A percentile compares a stretch with the other conserved stretches of the same genome.
Conservation (phyloP, 2,888 invertebrate species). For the Stenotaenia linearis region DNA sequence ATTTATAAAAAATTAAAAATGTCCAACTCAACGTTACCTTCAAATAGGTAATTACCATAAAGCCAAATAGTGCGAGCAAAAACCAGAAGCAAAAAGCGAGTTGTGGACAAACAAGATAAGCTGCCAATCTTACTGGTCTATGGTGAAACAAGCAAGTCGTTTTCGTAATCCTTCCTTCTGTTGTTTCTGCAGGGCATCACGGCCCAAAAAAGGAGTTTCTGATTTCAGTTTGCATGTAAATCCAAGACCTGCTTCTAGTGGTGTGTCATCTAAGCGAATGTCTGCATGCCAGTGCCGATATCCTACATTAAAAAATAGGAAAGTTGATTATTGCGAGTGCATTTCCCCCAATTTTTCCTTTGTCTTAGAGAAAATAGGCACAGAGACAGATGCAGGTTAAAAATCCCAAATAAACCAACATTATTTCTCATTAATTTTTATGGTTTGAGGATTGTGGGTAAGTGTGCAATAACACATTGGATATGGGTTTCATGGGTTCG, state of each 20-base stretch:
- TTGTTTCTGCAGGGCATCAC: slow-evolving; percentile 61
- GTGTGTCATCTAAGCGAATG: slow-evolving; percentile 74
- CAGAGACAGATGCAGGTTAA: no score
- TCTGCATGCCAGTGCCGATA: slow-evolving; percentile 83
- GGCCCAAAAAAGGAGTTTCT: slow-evolving; percentile 70
- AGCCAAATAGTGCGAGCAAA: neutral
- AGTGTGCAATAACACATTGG: no score
- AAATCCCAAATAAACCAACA: no score
- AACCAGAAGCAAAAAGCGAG: neutral
- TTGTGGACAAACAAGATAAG: neutral
- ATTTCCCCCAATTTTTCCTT: no score
- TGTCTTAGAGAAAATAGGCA: no score
- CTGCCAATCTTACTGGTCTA: slow-evolving; percentile 43
- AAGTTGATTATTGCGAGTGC: no score
- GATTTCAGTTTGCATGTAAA: slow-evolving; percentile 66
- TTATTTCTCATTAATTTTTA: no score
- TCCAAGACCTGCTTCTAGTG: slow-evolving; percentile 73
- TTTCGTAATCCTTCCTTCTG: slow-evolving; percentile 61
- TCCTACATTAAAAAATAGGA: slow-evolving; percentile 47
- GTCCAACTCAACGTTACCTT: neutral
- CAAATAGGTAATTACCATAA: neutral
- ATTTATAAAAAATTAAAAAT: no score
- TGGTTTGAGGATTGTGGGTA: no score
- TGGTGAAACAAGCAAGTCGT: slow-evolving; percentile 56
- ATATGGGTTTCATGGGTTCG: no score